phyloP scores from a whole-genome alignment of 2,888 invertebrate genomes.

The Bedellia somnulentella region DNA sequence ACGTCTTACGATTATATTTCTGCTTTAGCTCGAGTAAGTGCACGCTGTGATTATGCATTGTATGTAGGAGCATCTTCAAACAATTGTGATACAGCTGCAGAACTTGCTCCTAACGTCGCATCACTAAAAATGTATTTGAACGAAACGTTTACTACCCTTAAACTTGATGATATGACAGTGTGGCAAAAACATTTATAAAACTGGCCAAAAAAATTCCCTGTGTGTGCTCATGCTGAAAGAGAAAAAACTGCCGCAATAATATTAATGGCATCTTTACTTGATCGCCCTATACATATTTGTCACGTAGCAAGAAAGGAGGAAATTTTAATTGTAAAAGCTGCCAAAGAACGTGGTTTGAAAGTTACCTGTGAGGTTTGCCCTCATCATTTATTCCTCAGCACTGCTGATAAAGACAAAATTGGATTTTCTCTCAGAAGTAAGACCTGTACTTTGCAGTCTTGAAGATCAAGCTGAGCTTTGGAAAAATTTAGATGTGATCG shows the following conservation, averaged over 20 bases:
- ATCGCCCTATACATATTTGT: conserved; percentile 92
- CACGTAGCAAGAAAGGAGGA: conserved; percentile 97
- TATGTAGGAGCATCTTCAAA: conserved; percentile 89
- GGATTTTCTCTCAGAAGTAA: conserved; percentile 79
- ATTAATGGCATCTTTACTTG: conserved; percentile 82
- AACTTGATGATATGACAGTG: conserved; percentile 80
- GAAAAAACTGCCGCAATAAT: conserved; percentile 95
- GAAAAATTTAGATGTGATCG: conserved; percentile 94
- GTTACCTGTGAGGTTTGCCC: conserved; percentile 99
- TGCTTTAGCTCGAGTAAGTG: conserved; percentile 79
- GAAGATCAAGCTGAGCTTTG: conserved; percentile 97
- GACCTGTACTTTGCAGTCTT: conserved; percentile 79
- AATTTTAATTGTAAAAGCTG: conserved; percentile 84
- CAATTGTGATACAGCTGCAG: conserved; percentile 73
- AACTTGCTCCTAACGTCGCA: conserved; percentile 79
- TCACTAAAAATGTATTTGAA: conserved; percentile 98
- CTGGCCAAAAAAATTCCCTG: conserved; percentile 90
- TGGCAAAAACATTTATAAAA: conserved; percentile 93
- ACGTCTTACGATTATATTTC: conserved; percentile 78
- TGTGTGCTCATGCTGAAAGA: conserved; percentile 96
- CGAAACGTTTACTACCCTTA: conserved; percentile 90
- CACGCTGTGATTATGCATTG: conserved; percentile 94
- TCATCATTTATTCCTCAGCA: conserved; percentile 93
- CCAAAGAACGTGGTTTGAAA: conserved; percentile 86
- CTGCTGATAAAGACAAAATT: conserved; percentile 71